phyloP scores from a whole-genome alignment of 2,797 vertebrate genomes.

The Oreortyx pictus region DNA sequence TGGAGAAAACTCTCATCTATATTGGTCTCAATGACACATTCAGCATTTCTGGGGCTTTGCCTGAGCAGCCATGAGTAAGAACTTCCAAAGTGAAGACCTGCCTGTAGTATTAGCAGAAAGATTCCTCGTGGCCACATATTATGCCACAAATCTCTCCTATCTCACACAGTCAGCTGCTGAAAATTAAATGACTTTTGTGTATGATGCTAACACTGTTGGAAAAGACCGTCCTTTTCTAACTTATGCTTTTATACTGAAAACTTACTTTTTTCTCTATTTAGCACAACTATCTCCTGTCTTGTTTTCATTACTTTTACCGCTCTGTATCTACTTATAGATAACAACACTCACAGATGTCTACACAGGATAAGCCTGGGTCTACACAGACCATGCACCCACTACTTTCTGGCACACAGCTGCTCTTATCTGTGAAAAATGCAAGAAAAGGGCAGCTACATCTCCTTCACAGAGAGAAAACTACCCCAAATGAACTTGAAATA shows the following conservation, averaged over 20 bases:
- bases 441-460: background rate
- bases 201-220: background rate
- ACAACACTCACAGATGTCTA: background rate
- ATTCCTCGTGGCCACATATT: background rate
- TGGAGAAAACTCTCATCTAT: background rate
- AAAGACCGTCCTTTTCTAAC: background rate
- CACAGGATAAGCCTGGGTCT: background rate
- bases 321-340: background rate
- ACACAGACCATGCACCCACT: background rate
- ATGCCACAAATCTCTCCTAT: background rate
- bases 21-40: background rate
- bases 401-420: conserved; percentile 14
- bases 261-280: background rate
- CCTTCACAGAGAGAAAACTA: background rate
- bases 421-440: background rate
- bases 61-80: conserved; percentile 2
- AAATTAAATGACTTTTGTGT: background rate
- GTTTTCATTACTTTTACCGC: conserved; percentile 10
- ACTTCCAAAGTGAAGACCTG: conserved; percentile 29
- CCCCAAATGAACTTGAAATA: conserved; percentile 13
- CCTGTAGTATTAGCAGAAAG: background rate
- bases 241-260: background rate
- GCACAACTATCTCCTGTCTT: background rate
- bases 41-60: conserved; percentile 11
- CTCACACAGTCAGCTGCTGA: background rate